These are phyloP conservation scores for Rhynchophorus ferrugineus DNA, from an alignment of 1,140 invertebrate genomes.

Conservation along the genomic window DNA sequence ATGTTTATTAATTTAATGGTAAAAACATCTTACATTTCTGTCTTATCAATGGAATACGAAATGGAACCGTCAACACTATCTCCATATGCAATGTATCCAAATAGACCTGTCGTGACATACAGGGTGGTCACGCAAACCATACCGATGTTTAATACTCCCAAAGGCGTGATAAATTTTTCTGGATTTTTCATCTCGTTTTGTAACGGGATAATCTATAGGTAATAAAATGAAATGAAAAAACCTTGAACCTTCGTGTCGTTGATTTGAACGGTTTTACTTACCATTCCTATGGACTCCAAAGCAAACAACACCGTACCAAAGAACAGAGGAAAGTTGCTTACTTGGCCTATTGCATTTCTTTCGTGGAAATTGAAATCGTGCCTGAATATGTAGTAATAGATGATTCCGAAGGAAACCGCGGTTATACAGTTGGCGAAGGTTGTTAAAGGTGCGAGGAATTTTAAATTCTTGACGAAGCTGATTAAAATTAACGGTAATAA, in stretches of 20 bases:
- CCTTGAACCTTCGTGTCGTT: neutral
- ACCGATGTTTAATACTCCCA: conserved; percentile 67
- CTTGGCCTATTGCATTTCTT: conserved; percentile 43
- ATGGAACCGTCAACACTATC: conserved; percentile 53
- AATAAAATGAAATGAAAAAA: neutral
- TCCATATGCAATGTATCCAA: conserved; percentile 72
- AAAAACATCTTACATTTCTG: conserved; percentile 51
- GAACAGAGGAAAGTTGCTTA: conserved; percentile 51
- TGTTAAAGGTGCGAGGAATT: conserved; percentile 65
- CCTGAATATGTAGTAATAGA: conserved; percentile 61
- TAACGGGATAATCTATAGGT: conserved; percentile 65
- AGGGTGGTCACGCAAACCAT: conserved; percentile 65
- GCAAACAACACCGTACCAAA: conserved; percentile 86
- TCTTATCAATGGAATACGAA: conserved; percentile 56
- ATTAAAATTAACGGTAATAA: conserved; percentile 62
- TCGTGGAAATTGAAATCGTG: conserved; percentile 46
- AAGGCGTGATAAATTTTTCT: conserved; percentile 56
- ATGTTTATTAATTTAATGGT: no score
- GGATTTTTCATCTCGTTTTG: conserved; percentile 81
- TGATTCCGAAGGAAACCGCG: conserved; percentile 56
- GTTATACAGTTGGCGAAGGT: conserved; percentile 63
- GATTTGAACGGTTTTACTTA: no score
- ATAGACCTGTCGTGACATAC: conserved; percentile 69
- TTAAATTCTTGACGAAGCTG: conserved; percentile 64
- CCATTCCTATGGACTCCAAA: conserved; percentile 67